phyloP scores from a whole-genome alignment of 1,140 invertebrate genomes.

The Lepidurus couesii region DNA sequence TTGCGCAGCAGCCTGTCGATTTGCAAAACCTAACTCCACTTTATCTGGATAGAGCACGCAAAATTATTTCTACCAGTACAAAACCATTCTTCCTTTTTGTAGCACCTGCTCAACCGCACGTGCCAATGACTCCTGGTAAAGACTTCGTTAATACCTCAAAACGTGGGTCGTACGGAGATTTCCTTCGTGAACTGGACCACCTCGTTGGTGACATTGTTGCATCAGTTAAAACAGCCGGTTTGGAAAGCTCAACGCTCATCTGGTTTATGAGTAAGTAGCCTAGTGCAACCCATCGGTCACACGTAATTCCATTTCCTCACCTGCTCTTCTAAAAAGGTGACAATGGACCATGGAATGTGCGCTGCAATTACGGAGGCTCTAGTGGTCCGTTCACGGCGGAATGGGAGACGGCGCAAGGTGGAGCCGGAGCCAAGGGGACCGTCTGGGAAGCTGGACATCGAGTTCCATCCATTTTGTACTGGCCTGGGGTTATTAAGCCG shows the following conservation, averaged over 20 bases:
- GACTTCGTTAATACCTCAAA: constrained; percentile 27
- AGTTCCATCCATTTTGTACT: constrained; percentile 38
- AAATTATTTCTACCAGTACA: background rate
- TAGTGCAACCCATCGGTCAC: constrained; percentile 8
- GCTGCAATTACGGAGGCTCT: constrained; percentile 37
- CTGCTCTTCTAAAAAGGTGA: constrained; percentile 35
- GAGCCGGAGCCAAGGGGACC: constrained; percentile 36
- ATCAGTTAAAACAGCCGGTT: constrained; percentile 28
- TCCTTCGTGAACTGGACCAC: constrained; percentile 36
- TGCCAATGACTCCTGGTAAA: constrained; percentile 34
- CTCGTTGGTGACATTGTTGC: constrained; percentile 32
- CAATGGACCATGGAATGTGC: constrained; percentile 38
- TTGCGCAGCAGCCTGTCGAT: constrained; percentile 37
- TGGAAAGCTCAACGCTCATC: constrained; percentile 35
- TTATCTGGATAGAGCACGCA: background rate
- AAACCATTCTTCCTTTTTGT: constrained; percentile 37
- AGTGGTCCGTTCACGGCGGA: constrained; percentile 35
- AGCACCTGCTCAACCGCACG: constrained; percentile 37
- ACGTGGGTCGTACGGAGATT: constrained; percentile 29
- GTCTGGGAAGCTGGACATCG: constrained; percentile 39
- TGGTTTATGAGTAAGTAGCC: constrained; percentile 38
- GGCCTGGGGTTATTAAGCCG: constrained; percentile 34
- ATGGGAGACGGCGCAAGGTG: constrained; percentile 35
- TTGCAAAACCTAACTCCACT: constrained; percentile 29
- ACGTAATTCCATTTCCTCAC: background rate